Conservation (phyloP, 1,140 invertebrate genomes). For the Panagrolaimus sp. region DNA sequence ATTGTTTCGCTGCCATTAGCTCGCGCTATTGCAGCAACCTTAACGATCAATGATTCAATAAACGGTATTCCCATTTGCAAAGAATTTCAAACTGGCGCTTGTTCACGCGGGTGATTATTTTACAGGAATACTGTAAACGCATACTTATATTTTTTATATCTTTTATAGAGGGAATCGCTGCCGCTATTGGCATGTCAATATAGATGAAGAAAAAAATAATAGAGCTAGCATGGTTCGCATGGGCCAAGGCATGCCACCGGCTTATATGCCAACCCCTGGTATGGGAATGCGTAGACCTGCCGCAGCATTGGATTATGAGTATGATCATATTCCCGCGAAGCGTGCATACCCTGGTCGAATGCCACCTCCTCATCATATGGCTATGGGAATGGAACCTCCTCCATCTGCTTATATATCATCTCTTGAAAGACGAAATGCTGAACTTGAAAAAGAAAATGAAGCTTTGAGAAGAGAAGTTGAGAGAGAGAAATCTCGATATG, state of each 20-base stretch:
- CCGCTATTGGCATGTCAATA: slow-evolving; percentile 18
- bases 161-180: too few species aligned
- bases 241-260: not conserved
- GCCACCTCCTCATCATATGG: not conserved
- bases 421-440: slow-evolving; percentile 15
- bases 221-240: not conserved
- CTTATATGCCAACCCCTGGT: not conserved
- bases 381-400: not conserved
- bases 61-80: slow-evolving; percentile 20
- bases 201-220: not conserved
- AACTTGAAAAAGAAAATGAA: slow-evolving; percentile 18
- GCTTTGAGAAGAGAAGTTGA: not conserved
- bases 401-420: slow-evolving; percentile 3
- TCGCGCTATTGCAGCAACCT: slow-evolving; percentile 17
- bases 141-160: too few species aligned
- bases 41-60: slow-evolving; percentile 19
- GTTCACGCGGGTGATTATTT: slow-evolving; percentile 21
- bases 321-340: slow-evolving; percentile 7
- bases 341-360: slow-evolving; percentile 3
- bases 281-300: slow-evolving; percentile 4
- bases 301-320: slow-evolving; percentile 4
- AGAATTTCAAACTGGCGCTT: slow-evolving; percentile 21
- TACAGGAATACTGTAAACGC: too few species aligned
- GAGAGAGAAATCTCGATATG: slow-evolving; percentile 12
- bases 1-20: slow-evolving; percentile 11